Base-by-base conservation (phyloP, 2,797 vertebrate genomes). In the Numenius phaeopus region DNA sequence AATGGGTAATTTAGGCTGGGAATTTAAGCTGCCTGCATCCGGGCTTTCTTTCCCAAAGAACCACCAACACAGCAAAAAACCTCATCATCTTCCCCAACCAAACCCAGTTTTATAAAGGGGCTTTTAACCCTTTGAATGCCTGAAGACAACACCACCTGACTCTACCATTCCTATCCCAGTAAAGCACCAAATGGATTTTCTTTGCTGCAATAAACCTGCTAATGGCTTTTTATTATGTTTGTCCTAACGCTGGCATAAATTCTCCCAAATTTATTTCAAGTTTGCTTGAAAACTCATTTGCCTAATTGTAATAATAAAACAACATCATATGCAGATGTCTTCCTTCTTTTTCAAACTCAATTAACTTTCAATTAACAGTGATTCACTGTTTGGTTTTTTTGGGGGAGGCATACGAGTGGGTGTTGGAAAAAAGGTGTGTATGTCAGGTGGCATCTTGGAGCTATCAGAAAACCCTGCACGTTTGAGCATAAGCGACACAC, bases 251-350 rank as follows among this genome's bases (percentile, higher is more conserved):
- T 64, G 91, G 90, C 90, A 87, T 89, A 94, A 92, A 85, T 95
- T 87, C 77, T 93, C 61, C 75, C 64, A 95, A 88, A 94, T 96
- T 89, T 96, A 97, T 95, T 97, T 96, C 91, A 90, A 95, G 85
- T 97, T 97, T 96, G 85, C 93, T 96, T 90, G 94, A 95, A 97
- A 97, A 94, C 50, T 96, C 94, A 93, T 97, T 97, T 96, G 92
- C 94, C 70, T 98, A 97, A 97, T 97, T 97, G 95, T 95, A 96
- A 95, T 84, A 97, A 96, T 96, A 92, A 96, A 97, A 89, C 78
- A 93, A 72, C 87, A 97, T 92, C 89, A 81, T 65, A 94, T 85
- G 94, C 95, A 96, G 96, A 96, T 98, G 95, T 83, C 69, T 96
- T 86, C 81, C 92, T 95, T 93, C 93, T 96, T 97, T 96, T 95